Evolutionary conservation across 2,888 invertebrate species (phyloP), one percentile per base, ranked within the genome.

Genomic region (Papilio gigon): DNA sequence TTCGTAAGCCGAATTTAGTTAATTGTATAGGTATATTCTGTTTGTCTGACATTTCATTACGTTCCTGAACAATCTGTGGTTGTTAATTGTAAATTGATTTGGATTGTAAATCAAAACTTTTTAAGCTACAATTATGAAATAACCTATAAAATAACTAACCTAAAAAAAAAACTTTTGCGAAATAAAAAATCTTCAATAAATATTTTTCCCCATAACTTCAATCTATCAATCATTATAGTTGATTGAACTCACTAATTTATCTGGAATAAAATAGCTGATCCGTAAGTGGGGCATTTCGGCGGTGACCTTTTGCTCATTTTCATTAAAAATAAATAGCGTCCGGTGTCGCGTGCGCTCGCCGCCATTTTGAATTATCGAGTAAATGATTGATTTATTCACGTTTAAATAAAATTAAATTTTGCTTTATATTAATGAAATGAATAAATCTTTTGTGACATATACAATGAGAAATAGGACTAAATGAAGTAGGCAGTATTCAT

Each of bases 311-410:
- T 33, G 33, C 44, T 22, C 22, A 56, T 67, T 58, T 64, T 77
- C 60, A 78, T 77, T 80, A 80, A 79, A 80, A 82, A 81, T 82
- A 80, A 81, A 79, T 75, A 76, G 47, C 25, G 63, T 67, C 67
- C 67, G 58, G 25, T 58, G 59, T 30, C 64, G 64, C n/a, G 47
- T 63, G 27, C 47, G 37, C 35, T n/a, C 27, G 63, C 35, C 44
- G 59, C 64, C 64, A 68, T 68, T 42, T 64, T 68, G 68, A 68
- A 68, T 64, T 68, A 68, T 64, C 30, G 59, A 68, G 53, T 44
- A 66, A 71, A 68, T 69, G 71, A 71, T 59, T 71, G 30, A 63
- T 58, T 20, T 44, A 64, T 63, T 66, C 59, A 63, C 22, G 61
- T n/a, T 0, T 30, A 17, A 56, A 25, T 53, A 53, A 56, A 47